Percentiles rank a stretch among this genome's conserved stretches.
phyloP scores from a whole-genome alignment of 2,113 vertebrate genomes.

The Pseudorasbora parva region DNA sequence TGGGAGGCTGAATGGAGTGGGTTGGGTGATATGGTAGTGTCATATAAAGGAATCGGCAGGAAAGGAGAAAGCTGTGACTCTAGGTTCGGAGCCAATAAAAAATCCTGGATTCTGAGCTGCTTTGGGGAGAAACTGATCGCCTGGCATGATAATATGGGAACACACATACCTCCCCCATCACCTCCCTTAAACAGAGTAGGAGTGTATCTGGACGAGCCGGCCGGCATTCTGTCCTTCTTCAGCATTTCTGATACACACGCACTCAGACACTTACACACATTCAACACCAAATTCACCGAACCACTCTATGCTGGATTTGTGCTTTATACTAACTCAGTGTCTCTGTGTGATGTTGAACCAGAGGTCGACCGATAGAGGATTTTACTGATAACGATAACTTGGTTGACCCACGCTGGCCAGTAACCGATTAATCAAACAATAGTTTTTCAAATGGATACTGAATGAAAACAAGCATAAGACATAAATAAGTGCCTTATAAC shows the following conservation, averaged over 20 bases:
- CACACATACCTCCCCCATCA: background rate
- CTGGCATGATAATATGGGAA: background rate
- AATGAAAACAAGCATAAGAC: too few relatives aligned
- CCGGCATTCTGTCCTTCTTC: background rate
- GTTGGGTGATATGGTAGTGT: background rate
- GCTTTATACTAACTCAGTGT: background rate
- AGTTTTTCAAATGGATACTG: too few relatives aligned
- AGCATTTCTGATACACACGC: background rate
- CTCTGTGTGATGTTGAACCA: background rate
- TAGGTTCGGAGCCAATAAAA: background rate
- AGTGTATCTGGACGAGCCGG: background rate
- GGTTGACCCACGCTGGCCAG: too few relatives aligned
- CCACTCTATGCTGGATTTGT: constrained; percentile 12
- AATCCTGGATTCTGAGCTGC: background rate
- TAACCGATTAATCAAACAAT: too few relatives aligned
- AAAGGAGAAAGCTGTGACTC: background rate
- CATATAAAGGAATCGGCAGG: background rate
- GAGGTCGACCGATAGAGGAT: too few relatives aligned
- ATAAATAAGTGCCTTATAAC: too few relatives aligned
- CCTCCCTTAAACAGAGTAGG: background rate
- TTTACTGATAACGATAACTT: too few relatives aligned
- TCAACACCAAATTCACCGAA: background rate
- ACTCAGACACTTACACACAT: background rate
- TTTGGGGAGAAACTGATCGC: background rate
- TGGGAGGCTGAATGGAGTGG: constrained; percentile 14